Base-by-base conservation (phyloP, 2,888 invertebrate species). In the Amitus sp. region DNA sequence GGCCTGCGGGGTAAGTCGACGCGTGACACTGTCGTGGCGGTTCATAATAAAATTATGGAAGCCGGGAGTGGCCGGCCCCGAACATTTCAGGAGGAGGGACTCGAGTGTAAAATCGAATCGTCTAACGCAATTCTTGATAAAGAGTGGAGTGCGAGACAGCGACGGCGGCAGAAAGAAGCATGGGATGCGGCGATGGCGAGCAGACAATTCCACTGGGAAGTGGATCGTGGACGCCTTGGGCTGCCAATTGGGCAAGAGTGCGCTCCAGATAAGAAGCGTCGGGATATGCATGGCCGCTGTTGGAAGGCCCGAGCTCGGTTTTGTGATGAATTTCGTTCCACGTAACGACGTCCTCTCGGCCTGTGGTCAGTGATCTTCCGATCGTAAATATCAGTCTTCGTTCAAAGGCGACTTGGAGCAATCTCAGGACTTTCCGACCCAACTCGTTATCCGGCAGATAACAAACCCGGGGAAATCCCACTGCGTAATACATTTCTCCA, bases 301-400 rank as follows among this genome's bases (percentile, higher is more conserved):
- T 82, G 33, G 84, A 84, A 1, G 85, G 85, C 52, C 88, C 89
- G 19, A 88, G 84, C 80, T 91, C 89, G 57, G 94, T 94, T 82
- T 94, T 94, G 79, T 94, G 94, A 74, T 94, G 94, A 62, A 94
- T 91, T 75, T 89, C 90, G 78, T 93, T 93, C 97, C 97, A 97
- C 42, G 94, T 90, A 52, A 96, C 93, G 60, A 95, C 94, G 84
- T 96, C 93, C 78, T 93, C 91, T 70, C 92, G 89, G 0, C 96
- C 96, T 0, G 96, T 96, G 0, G 96, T 97, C 57, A 90, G 89
- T 1, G 95, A 96, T 40, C 92, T 87, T 52, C 93, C 90, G 67
- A 97, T 90, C 0, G 93, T 91, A 84, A 97, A 97, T 70, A 94
- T 88, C 67, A 91, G 82, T 59, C 93, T 88, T 12, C 93, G 86